Conservation (phyloP, 2,113 vertebrate genomes). For the mouse (Mus musculus) region DNA sequence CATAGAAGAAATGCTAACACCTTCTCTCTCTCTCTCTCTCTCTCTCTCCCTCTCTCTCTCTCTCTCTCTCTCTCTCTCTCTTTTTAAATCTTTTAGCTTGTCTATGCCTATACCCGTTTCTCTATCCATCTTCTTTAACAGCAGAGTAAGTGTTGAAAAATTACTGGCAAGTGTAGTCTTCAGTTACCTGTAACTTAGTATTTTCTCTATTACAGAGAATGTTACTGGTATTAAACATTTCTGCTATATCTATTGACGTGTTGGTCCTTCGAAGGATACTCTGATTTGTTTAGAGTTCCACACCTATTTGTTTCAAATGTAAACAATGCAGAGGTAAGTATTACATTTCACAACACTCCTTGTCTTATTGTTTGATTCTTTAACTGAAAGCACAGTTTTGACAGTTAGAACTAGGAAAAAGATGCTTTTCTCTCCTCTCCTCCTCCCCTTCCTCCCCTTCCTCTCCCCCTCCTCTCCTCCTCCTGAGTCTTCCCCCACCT, state of each 20-base stretch:
- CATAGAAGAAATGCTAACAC: too few species aligned
- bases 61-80: not conserved
- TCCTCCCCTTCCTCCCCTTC: fast-evolving
- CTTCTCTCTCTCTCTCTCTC: not conserved
- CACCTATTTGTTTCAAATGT: not conserved
- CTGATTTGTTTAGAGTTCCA: not conserved
- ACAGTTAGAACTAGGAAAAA: not conserved
- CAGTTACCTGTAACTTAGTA: not conserved
- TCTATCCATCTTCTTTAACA: not conserved
- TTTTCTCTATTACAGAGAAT: not conserved
- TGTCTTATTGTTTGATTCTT: not conserved
- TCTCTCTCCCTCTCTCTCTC: not conserved
- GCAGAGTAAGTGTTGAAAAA: not conserved
- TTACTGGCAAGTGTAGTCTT: not conserved
- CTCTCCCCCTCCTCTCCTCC: too few species aligned
- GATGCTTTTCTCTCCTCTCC: too few species aligned
- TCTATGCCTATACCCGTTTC: not conserved
- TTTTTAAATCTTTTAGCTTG: not conserved
- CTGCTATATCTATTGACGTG: not conserved
- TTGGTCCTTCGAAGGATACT: not conserved
- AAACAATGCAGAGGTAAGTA: not conserved
- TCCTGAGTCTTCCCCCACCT: too few species aligned
- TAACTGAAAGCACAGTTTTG: not conserved
- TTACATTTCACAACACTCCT: not conserved
- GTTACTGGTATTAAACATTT: not conserved